Base-by-base conservation (phyloP, 2,888 invertebrate genomes). In the Molanna angustata region DNA sequence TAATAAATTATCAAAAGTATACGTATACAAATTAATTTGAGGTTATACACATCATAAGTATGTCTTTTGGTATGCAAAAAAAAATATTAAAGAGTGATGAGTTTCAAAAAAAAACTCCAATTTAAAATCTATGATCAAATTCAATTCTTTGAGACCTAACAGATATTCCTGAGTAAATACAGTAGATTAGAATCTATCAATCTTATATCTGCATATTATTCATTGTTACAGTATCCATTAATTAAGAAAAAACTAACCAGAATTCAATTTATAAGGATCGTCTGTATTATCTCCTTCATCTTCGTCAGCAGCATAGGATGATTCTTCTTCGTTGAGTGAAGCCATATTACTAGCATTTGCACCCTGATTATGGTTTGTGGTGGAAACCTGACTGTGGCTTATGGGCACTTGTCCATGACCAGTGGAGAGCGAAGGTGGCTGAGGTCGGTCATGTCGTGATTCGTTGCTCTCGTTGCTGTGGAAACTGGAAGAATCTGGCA, bases 401-500 rank as follows among this genome's bases (percentile, higher is more conserved):
- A 39, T 56, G 58, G 53, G 59, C 55, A 62, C 14, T 19, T 39
- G 37, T 7, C 32, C 27, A 22, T 21, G 42, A 6, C 18, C 57
- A 62, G 50, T 59, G n/a, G 17, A 19, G 6, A 35, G 14, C 54
- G 61, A 51, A 42, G 61, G 58, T 46, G 61, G 52, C 43, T 22
- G 53, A 59, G 55, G 64, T 31, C 61, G 63, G 61, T 54, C 64
- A 61, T 50, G 65, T 64, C 69, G 82, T 52, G 85, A 85, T 67
- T 87, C 85, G 72, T 90, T 89, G 69, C 87, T 89, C 72, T 88
- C 88, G 69, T 86, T 87, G 71, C 89, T 85, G 73, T 89, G 84
- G 74, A 86, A 84, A 77, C 88, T 85, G 66, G 91, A 90, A 55
- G 91, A 91, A 76, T 94, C 94, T 56, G 89, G 91, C 59, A 93